A percentile compares a stretch with the other conserved stretches of the same genome.
Evolutionary conservation across 2,113 vertebrate species (phyloP).

Genomic region (Engraulis encrasicolus): DNA sequence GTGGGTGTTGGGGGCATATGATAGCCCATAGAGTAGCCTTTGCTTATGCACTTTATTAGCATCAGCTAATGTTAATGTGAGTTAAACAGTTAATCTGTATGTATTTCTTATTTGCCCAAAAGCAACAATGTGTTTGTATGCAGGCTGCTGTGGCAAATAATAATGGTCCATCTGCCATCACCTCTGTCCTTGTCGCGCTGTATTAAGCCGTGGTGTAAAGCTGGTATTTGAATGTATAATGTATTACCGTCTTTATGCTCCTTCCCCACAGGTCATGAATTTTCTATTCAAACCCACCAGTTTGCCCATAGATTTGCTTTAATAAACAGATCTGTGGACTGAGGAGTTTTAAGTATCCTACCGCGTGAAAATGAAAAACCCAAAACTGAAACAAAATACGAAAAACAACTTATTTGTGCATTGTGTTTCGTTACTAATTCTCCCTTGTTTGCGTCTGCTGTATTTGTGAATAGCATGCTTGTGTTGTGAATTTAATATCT

Average conservation of each 20-base stretch:
- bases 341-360: not conserved
- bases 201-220: not conserved
- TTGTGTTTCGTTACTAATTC: not conserved
- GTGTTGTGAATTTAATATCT: not conserved
- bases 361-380: not conserved
- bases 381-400: constrained; percentile 5
- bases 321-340: not conserved
- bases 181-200: constrained; percentile 9
- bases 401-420: too few species aligned
- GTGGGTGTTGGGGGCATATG: not conserved
- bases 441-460: not conserved
- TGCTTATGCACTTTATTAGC: not conserved
- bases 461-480: not conserved
- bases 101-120: not conserved
- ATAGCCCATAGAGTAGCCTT: not conserved
- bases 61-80: not conserved
- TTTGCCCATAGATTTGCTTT: constrained; percentile 7
- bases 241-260: not conserved
- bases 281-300: not conserved
- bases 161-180: not conserved
- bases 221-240: constrained; percentile 12
- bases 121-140: not conserved
- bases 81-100: not conserved
- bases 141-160: not conserved
- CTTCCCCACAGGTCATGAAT: not conserved